Conservation (phyloP, 1,140 invertebrate genomes). For the Drosophila ogumai region DNA sequence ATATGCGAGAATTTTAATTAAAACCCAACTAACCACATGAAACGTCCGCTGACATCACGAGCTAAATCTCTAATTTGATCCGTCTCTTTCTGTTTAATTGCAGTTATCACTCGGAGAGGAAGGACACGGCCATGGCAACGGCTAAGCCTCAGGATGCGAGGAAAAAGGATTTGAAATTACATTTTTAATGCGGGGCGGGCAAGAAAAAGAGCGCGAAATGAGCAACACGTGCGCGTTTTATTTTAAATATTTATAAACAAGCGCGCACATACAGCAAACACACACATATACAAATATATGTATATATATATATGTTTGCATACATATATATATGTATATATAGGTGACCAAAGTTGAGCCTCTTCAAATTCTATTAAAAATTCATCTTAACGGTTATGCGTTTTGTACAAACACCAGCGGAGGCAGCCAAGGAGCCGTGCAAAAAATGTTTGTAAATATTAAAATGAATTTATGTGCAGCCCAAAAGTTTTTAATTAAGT, state of each 20-base stretch:
- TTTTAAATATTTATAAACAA: slow-evolving; percentile 76
- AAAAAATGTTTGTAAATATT: slow-evolving; percentile 80
- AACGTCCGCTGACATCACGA: slow-evolving; percentile 18
- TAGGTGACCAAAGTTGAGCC: slow-evolving; percentile 46
- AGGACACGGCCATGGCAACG: slow-evolving; percentile 26
- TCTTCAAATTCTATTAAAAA: slow-evolving; percentile 78
- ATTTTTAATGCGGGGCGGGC: slow-evolving; percentile 46
- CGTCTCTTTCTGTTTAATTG: slow-evolving; percentile 53
- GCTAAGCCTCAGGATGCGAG: slow-evolving; percentile 32
- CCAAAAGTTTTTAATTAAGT: slow-evolving; percentile 81
- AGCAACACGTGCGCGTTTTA: slow-evolving; percentile 75
- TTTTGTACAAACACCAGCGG: slow-evolving; percentile 58
- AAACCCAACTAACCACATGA: slow-evolving; percentile 51
- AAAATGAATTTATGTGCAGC: slow-evolving; percentile 81
- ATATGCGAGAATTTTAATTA: slow-evolving; percentile 58
- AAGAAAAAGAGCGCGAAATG: slow-evolving; percentile 47
- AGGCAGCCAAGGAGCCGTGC: slow-evolving; percentile 28
- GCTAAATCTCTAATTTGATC: slow-evolving; percentile 14
- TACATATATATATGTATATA: slow-evolving; percentile 1
- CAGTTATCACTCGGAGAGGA: slow-evolving; percentile 35
- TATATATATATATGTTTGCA: slow-evolving; percentile 11
- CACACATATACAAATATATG: slow-evolving; percentile 8
- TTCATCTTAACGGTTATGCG: slow-evolving; percentile 80
- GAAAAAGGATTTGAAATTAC: slow-evolving; percentile 72
- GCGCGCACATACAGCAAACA: slow-evolving; percentile 24